Evolutionary conservation across 2,113 vertebrate species (phyloP), one percentile per base, ranked within the genome.

Genomic region (Megaceryle torquata): DNA sequence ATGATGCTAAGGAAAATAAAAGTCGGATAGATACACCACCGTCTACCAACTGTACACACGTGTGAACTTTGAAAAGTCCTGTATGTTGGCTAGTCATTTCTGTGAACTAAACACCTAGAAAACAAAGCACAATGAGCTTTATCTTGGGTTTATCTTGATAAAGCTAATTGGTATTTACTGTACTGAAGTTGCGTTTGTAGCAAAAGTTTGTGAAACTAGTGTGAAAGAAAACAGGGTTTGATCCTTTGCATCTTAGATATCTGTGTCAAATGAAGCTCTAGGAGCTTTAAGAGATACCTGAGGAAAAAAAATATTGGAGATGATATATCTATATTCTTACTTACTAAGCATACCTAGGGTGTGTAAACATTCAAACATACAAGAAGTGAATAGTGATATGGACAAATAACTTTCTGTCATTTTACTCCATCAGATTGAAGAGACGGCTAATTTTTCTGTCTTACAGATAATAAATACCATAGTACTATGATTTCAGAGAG

Each of bases 11-110:
- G 93, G 99, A 99, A 82, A 98, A 97, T 44, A 98, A 97, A 87
- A 99, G 98, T 86, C 99, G 98, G 37, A 86, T 97, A 11, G 99
- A 99, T 57, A 99, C 98, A 12, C 98, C 99, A 0, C 98, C 99
- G 0, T 99, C 98, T 5, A 99, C 99, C 82, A 99, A 99, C 93
- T 99, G 99, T 91, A 99, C 99, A 22, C 99, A 98, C 0, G 98
- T 99, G 92, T 99, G 98, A 99, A 70, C 60, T 59, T 31, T 44
- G 43, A 69, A 44, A 88, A 67, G 50, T 63, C 35, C 33, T n/a
- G n/a, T 33, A 2, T 50, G 37, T 14, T 59, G 39, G 31, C 17
- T 78, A 60, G 83, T 93, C 48, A 4, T 35, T 13, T 35, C 9
- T 25, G 82, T 93, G 91, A 87, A 86, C 29, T 21, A 24, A 68